A percentile compares a stretch with the other conserved stretches of the same genome.
Conservation (phyloP, 2,797 vertebrate genomes). For the Cheirogaleus major region DNA sequence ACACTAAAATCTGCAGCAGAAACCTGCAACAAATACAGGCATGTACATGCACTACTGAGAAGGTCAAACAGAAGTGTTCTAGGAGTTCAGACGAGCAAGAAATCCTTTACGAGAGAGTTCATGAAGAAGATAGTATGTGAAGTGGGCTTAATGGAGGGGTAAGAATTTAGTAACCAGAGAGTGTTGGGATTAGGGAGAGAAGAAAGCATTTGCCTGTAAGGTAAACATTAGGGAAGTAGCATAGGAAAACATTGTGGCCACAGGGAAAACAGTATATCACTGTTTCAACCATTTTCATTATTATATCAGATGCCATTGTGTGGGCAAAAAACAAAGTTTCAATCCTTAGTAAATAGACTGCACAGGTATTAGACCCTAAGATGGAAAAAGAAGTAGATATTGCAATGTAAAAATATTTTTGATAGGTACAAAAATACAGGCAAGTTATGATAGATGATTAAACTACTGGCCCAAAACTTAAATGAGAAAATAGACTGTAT, state of each 20-base stretch:
- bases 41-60: rapidly evolving
- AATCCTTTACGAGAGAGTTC: not conserved
- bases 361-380: not conserved
- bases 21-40: not conserved
- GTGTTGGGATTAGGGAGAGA: rapidly evolving
- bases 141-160: rapidly evolving
- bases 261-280: rapidly evolving
- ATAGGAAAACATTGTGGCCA: rapidly evolving
- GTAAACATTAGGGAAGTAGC: rapidly evolving
- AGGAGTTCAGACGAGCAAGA: not conserved
- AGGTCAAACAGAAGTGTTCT: not conserved
- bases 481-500: not conserved
- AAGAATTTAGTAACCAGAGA: not conserved
- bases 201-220: not conserved
- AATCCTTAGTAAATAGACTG: not conserved
- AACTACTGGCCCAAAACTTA: not conserved
- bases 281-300: not conserved
- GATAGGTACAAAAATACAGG: not conserved
- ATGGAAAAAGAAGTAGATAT: not conserved
- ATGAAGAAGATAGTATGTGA: rapidly evolving
- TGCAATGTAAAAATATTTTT: not conserved
- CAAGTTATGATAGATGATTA: not conserved
- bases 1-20: not conserved
- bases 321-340: not conserved
- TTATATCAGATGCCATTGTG: rapidly evolving